Evolutionary conservation across 2,888 invertebrate species (phyloP).

Genomic region (Oscheius onirici): DNA sequence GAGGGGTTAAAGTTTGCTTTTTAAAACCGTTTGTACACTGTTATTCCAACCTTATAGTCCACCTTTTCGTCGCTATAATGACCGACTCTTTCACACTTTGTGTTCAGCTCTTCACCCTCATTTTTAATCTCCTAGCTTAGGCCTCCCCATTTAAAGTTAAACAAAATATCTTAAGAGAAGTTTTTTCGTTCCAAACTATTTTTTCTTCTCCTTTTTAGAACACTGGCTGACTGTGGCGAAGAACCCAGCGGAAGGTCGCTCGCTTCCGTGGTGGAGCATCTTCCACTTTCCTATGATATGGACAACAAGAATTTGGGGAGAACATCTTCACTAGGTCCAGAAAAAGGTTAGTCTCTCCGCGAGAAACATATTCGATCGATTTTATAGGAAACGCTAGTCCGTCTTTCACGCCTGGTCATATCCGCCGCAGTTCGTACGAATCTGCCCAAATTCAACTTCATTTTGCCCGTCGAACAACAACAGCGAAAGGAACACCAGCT

Average conservation of each 20-base stretch:
- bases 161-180: too few species aligned
- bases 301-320: slow-evolving; percentile 53
- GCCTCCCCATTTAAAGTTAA: too few species aligned
- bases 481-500: slow-evolving; percentile 33
- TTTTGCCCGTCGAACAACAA: slow-evolving; percentile 45
- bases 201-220: background rate
- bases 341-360: background rate
- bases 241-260: slow-evolving; percentile 44
- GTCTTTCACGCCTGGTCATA: slow-evolving; percentile 57
- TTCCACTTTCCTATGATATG: slow-evolving; percentile 59
- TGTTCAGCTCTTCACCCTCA: background rate
- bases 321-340: slow-evolving; percentile 43
- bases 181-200: too few species aligned
- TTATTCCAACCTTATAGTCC: background rate
- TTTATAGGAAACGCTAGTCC: slow-evolving; percentile 1
- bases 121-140: background rate
- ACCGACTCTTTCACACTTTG: background rate
- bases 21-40: slow-evolving; percentile 13
- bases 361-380: background rate
- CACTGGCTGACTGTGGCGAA: slow-evolving; percentile 22
- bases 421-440: slow-evolving; percentile 60
- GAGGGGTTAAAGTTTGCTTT: background rate
- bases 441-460: slow-evolving; percentile 56
- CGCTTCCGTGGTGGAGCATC: slow-evolving; percentile 60
- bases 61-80: background rate